Evolutionary conservation across 1,140 invertebrate genomes (phyloP), one percentile per base, ranked within the genome.

Genomic region (Aradophagus sp.): DNA sequence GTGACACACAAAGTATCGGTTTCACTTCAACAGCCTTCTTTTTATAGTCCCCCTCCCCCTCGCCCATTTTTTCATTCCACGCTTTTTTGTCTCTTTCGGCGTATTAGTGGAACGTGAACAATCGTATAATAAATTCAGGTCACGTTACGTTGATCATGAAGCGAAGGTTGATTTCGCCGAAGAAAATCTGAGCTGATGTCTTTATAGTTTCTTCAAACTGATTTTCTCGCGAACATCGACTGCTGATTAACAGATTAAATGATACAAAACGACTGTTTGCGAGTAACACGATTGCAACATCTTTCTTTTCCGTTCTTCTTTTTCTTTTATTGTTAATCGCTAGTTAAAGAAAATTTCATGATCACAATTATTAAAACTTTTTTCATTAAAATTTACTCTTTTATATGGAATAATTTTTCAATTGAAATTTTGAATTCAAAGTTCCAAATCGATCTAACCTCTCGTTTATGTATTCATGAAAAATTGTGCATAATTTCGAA

Each of bases 71-170:
- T 48, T 36, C 7, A 35, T 31, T 34, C 12, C 4, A 17, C 38
- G 15, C 13, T 59, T 55, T 50, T 65, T 56, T 56, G 10, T n/a
- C n/a, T 56, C 48, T 55, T 53, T 26, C 31, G 38, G 5, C 32
- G 45, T 41, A 61, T 36, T 50, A 56, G 23, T 56, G 44, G 35
- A 56, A 69, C 56, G 27, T 26, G 56, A 62, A 69, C 66, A 69
- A 62, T 62, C 56, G 50, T 20, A 44, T 62, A 34, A 62, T 56
- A 69, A 61, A 69, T 62, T 69, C 56, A 69, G 56, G 66, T 69
- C 56, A 50, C 66, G 66, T 69, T 62, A 69, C 66, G 66, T 62
- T 53, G 56, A 56, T 69, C 66, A 56, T 69, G 50, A 69, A 62
- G 36, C 56, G 29, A 69, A 61, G 66, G 66, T 56, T 69, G 56